Evolutionary conservation across 2,113 vertebrate species (phyloP).

Genomic region (Rissa tridactyla): DNA sequence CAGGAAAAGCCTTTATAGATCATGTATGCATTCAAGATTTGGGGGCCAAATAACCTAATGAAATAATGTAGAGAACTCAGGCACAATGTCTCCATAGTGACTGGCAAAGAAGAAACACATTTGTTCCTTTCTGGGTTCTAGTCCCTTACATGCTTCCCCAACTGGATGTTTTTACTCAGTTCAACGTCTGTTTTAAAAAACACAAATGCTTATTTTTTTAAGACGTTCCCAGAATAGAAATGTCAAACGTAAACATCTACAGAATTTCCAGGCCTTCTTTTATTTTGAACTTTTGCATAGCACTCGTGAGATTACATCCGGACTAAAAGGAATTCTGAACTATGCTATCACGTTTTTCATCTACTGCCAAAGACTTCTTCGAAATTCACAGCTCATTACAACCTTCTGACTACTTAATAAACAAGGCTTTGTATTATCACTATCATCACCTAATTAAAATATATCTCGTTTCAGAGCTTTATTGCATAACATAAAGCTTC

Average conservation of each 20-base stretch:
- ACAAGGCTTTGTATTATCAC: slow-evolving; percentile 67
- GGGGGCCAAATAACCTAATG: neutral
- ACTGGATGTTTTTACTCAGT: neutral
- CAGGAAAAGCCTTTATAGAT: neutral
- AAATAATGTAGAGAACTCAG: neutral
- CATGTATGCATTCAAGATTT: neutral
- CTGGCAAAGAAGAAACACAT: neutral
- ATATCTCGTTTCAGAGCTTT: slow-evolving; percentile 66
- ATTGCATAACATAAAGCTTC: slow-evolving; percentile 57
- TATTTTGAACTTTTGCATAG: neutral
- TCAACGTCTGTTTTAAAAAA: neutral
- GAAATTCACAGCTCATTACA: slow-evolving; percentile 71
- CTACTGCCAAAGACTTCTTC: slow-evolving; percentile 52
- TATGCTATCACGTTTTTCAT: neutral
- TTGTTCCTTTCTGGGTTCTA: neutral
- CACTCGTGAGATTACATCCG: neutral
- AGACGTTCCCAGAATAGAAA: neutral
- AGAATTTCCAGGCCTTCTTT: neutral
- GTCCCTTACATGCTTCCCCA: neutral
- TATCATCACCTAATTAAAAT: slow-evolving; percentile 74
- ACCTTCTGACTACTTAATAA: slow-evolving; percentile 72
- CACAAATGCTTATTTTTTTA: neutral
- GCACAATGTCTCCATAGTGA: neutral
- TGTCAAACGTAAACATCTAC: neutral
- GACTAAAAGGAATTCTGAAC: neutral